A percentile compares a stretch with the other conserved stretches of the same genome.
Evolutionary conservation across 2,888 invertebrate genomes (phyloP).

Genomic region (Cheilosia grossa): DNA sequence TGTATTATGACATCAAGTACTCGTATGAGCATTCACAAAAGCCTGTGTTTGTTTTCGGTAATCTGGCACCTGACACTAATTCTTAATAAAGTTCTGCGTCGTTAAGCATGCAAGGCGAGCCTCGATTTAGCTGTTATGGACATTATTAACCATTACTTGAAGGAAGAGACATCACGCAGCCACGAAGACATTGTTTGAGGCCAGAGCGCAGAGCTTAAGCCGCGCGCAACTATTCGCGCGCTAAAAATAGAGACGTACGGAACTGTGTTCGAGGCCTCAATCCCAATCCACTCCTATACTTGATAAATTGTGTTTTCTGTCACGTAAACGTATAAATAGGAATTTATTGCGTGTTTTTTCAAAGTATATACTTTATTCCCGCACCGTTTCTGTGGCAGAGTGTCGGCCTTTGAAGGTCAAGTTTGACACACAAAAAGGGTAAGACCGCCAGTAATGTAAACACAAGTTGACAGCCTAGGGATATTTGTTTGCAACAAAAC

Average conservation of each 20-base stretch:
- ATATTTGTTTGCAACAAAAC: not conserved
- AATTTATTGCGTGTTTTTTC: conserved; percentile 57
- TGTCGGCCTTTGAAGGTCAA: conserved; percentile 71
- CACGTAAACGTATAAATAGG: conserved; percentile 69
- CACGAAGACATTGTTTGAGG: conserved; percentile 21
- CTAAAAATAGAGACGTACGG: conserved; percentile 62
- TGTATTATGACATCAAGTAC: conserved; percentile 50
- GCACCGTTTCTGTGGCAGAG: conserved; percentile 31
- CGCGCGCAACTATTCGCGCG: conserved; percentile 43
- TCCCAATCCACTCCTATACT: conserved; percentile 19
- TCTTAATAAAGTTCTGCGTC: conserved; percentile 55
- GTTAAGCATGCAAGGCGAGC: conserved; percentile 40
- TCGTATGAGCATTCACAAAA: not conserved
- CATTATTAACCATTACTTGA: conserved; percentile 50
- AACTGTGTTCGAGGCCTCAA: conserved; percentile 60
- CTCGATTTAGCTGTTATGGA: conserved; percentile 54
- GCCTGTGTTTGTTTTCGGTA: conserved; percentile 57
- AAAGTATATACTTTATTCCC: conserved; percentile 39
- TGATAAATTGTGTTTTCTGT: conserved; percentile 73
- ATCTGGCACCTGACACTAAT: conserved; percentile 68
- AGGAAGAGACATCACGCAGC: conserved; percentile 33
- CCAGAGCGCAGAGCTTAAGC: conserved; percentile 36
- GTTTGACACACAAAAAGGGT: conserved; percentile 46
- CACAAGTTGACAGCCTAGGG: not conserved
- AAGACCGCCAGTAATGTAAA: conserved; percentile 11